Base-by-base conservation (phyloP, 64 coral and sea anemone species). In the Montipora foliosa region DNA sequence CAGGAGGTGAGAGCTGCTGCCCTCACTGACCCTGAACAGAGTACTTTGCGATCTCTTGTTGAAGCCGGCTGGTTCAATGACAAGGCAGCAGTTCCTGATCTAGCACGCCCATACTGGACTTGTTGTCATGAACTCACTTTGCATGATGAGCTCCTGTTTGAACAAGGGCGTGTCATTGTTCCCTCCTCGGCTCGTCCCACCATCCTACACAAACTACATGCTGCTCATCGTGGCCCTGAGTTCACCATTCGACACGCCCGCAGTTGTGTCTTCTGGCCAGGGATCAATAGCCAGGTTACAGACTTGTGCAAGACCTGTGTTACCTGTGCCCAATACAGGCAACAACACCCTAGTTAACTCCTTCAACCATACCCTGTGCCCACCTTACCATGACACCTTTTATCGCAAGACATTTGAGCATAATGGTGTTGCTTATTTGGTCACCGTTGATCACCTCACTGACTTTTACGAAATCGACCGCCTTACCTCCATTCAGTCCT, bases 371-470 rank as follows among this genome's bases (percentile, higher is more conserved):
- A 81, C 66, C 86, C 85, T 4, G 37, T 89, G 67, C 92, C 86
- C 20, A 74, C 84, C 47, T 50, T 51, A 37, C 87, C 86, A 44
- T 89, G 92, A 67, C 52, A 94, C 57, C 49, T 82, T 11, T 78
- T 94, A 11, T 94, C 85, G 25, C 80, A 87, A 44, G 93, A 90
- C 57, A 57, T 90, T 95, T 59, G 93, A 95, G 67, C 88, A 76
- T 80, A 91, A 64, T 15, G 61, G 61, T 64, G 13, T 12, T 15
- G 61, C 61, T 15, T 64, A 64, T 15, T 64, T 64, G 61, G 61
- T 19, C 10, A 64, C 61, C 9, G 61, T 64, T 64, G 61, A 19
- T 16, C 61, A 64, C 61, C 2, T 14, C 61, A 64, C 0, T 64
- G 61, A 64, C 61, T 64, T 64, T 64, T 64, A 64, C 13, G 61